Evolutionary conservation across 2,113 vertebrate species (phyloP).

Genomic region (Tylochromis polylepis): DNA sequence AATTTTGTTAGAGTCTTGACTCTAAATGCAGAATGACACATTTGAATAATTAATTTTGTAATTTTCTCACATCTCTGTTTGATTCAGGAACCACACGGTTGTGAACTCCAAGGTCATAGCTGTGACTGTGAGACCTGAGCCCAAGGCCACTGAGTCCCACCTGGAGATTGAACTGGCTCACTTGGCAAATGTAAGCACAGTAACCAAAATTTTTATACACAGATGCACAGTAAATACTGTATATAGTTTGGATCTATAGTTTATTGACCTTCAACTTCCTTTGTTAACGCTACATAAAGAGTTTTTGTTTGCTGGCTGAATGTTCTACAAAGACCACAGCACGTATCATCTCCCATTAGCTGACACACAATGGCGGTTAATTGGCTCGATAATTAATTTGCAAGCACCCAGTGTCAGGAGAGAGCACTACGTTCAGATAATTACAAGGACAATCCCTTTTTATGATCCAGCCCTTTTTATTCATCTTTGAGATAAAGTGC

Average conservation of each 20-base stretch:
- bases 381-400: constrained; percentile 71
- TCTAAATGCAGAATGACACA: not conserved
- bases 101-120: constrained; percentile 98
- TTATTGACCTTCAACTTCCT: not conserved
- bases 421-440: constrained; percentile 33
- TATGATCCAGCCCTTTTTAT: constrained; percentile 38
- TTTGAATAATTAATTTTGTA: not conserved
- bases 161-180: constrained; percentile 97
- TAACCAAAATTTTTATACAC: not conserved
- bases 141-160: constrained; percentile 83
- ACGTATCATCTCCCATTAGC: constrained; percentile 35
- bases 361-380: constrained; percentile 53
- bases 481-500: constrained; percentile 43
- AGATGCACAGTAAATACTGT: not conserved
- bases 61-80: not conserved
- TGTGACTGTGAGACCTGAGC: constrained; percentile 93
- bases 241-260: not conserved
- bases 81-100: constrained; percentile 90
- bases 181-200: constrained; percentile 88
- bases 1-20: not conserved
- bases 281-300: not conserved
- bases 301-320: constrained; percentile 1
- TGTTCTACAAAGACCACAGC: constrained; percentile 12
- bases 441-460: constrained; percentile 61
- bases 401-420: constrained; percentile 27